These are phyloP conservation scores for Rotaria macrura DNA, from an alignment of 2,888 invertebrate genomes.

Conservation along the genomic window DNA sequence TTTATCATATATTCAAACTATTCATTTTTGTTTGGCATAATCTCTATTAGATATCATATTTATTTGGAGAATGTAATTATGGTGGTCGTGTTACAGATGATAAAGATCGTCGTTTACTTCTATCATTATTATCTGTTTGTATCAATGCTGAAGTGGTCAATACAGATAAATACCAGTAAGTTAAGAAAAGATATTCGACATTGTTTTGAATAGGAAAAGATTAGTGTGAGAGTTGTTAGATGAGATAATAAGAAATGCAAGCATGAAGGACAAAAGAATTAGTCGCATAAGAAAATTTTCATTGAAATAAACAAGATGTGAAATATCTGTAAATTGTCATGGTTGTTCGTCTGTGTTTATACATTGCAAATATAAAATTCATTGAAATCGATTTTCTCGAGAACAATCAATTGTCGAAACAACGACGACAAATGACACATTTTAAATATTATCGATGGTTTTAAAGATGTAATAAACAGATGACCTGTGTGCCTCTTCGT, in stretches of 20 bases:
- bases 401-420: neutral
- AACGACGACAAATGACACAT: neutral
- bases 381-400: neutral
- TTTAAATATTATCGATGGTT: neutral
- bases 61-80: conserved; percentile 51
- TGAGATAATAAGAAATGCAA: no score
- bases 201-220: neutral
- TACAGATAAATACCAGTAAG: conserved; percentile 45
- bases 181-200: neutral
- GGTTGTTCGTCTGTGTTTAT: neutral
- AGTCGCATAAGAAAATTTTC: neutral
- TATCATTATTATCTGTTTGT: conserved; percentile 48
- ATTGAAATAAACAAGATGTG: conserved; percentile 9
- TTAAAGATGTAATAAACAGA: neutral
- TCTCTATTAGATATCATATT: conserved; percentile 17
- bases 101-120: conserved; percentile 51
- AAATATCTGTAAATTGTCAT: neutral
- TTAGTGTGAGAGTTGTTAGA: no score
- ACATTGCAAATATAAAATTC: neutral
- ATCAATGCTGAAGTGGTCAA: conserved; percentile 40
- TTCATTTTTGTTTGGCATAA: no score
- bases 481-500: neutral
- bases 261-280: neutral
- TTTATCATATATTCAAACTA: conserved; percentile 31
- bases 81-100: conserved; percentile 53